Percentiles rank a stretch among this genome's conserved stretches.
Conservation (phyloP, 1,140 invertebrate species). For the Melitaea cinxia region DNA sequence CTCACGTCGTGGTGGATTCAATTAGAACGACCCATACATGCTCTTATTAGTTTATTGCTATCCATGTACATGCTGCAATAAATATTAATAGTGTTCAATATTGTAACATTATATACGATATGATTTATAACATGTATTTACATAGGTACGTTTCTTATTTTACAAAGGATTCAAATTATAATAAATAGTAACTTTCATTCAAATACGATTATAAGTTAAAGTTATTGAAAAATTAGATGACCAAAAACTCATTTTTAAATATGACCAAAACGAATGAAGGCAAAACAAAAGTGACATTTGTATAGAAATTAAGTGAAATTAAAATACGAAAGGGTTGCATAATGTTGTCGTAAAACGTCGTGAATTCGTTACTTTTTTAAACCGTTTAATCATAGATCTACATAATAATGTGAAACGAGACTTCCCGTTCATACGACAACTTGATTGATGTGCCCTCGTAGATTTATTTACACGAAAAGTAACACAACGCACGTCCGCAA, state of each 20-base stretch:
- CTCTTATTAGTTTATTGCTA: conserved; percentile 49
- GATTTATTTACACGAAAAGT: conserved; percentile 78
- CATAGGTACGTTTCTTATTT: too few relatives aligned
- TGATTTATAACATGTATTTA: background rate
- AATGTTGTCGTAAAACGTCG: conserved; percentile 49
- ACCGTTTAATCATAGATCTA: conserved; percentile 76
- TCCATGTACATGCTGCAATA: conserved; percentile 20
- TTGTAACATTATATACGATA: conserved; percentile 12
- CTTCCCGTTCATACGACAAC: conserved; percentile 75
- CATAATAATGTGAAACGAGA: conserved; percentile 73
- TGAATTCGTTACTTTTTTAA: conserved; percentile 72
- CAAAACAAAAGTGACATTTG: background rate
- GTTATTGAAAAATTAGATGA: background rate
- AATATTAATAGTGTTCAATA: conserved; percentile 36
- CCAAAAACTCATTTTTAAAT: conserved; percentile 26
- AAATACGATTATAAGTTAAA: background rate
- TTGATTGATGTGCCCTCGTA: conserved; percentile 78
- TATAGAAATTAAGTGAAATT: conserved; percentile 8
- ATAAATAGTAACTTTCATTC: background rate
- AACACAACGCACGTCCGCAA: conserved; percentile 71
- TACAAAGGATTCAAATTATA: background rate
- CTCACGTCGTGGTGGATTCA: conserved; percentile 60
- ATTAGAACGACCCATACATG: conserved; percentile 54
- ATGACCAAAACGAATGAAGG: background rate
- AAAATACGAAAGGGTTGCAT: conserved; percentile 42